Conservation (phyloP, 2,888 invertebrate species). For the Palloptera scutellata region DNA sequence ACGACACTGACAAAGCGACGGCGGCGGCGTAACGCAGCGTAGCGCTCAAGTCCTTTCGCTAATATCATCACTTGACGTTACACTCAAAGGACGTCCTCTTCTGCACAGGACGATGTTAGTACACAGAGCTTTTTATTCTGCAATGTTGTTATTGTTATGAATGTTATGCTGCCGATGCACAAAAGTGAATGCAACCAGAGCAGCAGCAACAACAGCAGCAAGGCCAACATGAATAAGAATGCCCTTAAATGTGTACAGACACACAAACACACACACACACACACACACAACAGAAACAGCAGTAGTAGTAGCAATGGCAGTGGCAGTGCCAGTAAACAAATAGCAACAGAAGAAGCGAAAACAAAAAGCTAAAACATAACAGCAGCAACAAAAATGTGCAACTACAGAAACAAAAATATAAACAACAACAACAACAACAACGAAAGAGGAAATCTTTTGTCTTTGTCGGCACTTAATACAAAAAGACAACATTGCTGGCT, state of each 20-base stretch:
- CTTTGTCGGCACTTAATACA: no score
- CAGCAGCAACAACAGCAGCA: neutral
- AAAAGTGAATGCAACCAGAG: neutral
- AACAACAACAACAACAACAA: no score
- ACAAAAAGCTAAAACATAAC: neutral
- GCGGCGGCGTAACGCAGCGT: neutral
- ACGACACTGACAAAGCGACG: slow-evolving; percentile 13
- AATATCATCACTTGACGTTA: slow-evolving; percentile 13
- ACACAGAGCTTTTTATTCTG: neutral
- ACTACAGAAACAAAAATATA: no score
- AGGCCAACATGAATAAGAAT: no score
- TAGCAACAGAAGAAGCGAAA: no score
- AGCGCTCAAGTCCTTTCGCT: neutral
- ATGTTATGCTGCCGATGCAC: neutral
- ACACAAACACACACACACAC: neutral
- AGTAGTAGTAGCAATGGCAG: no score
- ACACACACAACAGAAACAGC: no score
- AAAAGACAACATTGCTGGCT: no score
- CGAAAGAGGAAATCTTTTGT: no score
- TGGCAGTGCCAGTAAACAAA: no score
- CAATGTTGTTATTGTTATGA: no score
- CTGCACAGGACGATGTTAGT: neutral
- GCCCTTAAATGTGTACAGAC: neutral
- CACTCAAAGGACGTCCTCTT: slow-evolving; percentile 8
- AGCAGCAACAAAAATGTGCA: no score